Percentiles rank a stretch among this genome's conserved stretches.
These are phyloP conservation scores for Folsomia candida DNA, from an alignment of 2,888 invertebrate genomes.

Conservation along the genomic window DNA sequence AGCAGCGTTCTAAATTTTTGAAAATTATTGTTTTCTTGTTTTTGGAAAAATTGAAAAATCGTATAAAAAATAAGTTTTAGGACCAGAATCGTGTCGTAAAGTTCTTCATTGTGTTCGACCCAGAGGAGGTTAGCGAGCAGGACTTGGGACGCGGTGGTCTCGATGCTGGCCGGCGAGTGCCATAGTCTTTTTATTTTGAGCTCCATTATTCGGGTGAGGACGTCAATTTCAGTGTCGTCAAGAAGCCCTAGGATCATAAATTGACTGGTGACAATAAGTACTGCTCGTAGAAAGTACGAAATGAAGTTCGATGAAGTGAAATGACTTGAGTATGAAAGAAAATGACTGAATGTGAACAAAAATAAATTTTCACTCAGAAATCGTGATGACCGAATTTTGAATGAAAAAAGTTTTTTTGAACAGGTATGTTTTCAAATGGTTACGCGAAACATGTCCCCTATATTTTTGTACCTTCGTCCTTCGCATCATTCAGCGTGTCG, in stretches of 20 bases:
- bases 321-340: too few relatives aligned
- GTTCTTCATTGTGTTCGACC: conserved; percentile 52
- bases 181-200: conserved; percentile 57
- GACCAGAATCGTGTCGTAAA: conserved; percentile 52
- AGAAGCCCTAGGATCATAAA: conserved; percentile 58
- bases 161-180: conserved; percentile 53
- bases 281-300: not conserved
- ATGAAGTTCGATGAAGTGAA: too few relatives aligned
- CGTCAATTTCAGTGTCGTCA: conserved; percentile 61
- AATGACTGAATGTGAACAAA: too few relatives aligned
- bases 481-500: conserved; percentile 60
- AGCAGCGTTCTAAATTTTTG: conserved; percentile 51
- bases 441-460: not conserved
- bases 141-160: conserved; percentile 42
- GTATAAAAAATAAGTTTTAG: not conserved
- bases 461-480: conserved; percentile 56
- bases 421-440: not conserved
- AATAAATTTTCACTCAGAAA: too few relatives aligned
- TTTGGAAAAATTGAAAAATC: not conserved
- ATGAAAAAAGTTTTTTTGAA: not conserved
- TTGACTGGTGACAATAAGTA: not conserved
- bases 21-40: not conserved
- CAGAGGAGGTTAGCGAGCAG: conserved; percentile 49
- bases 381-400: too few relatives aligned
- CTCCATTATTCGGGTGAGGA: conserved; percentile 60